Evolutionary conservation across 2,113 vertebrate species (phyloP).

Genomic region (Oenanthe melanoleuca): DNA sequence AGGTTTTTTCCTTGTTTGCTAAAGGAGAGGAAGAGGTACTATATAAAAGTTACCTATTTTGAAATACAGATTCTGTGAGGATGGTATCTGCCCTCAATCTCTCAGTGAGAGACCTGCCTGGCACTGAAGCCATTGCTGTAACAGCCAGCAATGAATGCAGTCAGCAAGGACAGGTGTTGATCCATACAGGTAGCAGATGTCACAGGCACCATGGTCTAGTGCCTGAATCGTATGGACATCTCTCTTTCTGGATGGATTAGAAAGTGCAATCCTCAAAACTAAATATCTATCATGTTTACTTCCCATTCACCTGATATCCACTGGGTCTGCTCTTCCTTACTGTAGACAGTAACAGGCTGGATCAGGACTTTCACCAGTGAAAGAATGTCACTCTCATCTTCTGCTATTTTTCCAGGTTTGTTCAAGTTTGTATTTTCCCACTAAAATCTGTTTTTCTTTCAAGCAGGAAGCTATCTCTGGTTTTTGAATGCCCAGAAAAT

Average conservation of each 20-base stretch:
- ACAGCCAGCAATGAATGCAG: background rate
- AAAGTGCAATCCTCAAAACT: background rate
- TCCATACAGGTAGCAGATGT: background rate
- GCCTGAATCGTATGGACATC: accelerated
- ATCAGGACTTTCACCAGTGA: background rate
- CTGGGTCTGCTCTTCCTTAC: background rate
- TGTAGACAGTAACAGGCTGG: background rate
- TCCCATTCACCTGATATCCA: background rate
- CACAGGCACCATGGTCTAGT: background rate
- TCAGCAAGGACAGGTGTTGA: background rate
- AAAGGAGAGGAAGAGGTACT: background rate
- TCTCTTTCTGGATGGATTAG: background rate
- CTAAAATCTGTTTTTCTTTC: background rate
- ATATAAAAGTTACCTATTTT: background rate
- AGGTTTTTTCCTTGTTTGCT: background rate
- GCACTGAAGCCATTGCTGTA: background rate
- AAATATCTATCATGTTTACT: background rate
- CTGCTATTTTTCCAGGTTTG: background rate
- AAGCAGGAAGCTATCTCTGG: background rate
- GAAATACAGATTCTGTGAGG: background rate
- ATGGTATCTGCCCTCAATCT: background rate
- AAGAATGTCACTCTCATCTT: background rate
- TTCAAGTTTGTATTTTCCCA: background rate
- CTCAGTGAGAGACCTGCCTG: background rate
- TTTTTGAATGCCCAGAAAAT: background rate